Evolutionary conservation across 2,888 invertebrate species (phyloP).

Genomic region (Apoderus coryli): DNA sequence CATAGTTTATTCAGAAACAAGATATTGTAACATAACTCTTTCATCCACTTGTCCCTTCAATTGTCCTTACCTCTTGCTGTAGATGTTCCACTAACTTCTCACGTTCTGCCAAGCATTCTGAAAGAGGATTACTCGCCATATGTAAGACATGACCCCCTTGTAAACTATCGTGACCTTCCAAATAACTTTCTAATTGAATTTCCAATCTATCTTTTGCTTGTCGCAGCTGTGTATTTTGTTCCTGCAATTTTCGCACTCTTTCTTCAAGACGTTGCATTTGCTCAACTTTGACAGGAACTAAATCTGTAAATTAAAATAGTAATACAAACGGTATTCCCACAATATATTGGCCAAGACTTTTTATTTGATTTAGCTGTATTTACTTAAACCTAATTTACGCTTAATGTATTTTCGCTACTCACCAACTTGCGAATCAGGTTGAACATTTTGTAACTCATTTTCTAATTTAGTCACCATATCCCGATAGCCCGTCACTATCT

Average conservation of each 20-base stretch:
- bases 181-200: constrained; percentile 44
- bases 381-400: too few species aligned
- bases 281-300: constrained; percentile 32
- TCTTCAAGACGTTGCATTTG: constrained; percentile 43
- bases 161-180: constrained; percentile 29
- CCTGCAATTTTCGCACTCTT: constrained; percentile 39
- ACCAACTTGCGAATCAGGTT: constrained; percentile 19
- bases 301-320: too few species aligned
- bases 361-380: too few species aligned
- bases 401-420: too few species aligned
- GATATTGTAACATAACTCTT: too few species aligned
- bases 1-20: too few species aligned
- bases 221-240: constrained; percentile 34
- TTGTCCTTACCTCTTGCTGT: constrained; percentile 56
- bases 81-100: constrained; percentile 53
- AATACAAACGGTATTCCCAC: too few species aligned
- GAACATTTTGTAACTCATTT: constrained; percentile 37
- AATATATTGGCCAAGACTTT: too few species aligned
- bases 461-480: constrained; percentile 55
- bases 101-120: constrained; percentile 48
- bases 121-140: constrained; percentile 57
- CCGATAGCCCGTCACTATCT: constrained; percentile 55
- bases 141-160: constrained; percentile 40
- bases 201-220: constrained; percentile 46
- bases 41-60: too few species aligned